These are phyloP conservation scores for Mionectes olivaceus DNA, from an alignment of 2,797 vertebrate genomes.

Conservation along the genomic window DNA sequence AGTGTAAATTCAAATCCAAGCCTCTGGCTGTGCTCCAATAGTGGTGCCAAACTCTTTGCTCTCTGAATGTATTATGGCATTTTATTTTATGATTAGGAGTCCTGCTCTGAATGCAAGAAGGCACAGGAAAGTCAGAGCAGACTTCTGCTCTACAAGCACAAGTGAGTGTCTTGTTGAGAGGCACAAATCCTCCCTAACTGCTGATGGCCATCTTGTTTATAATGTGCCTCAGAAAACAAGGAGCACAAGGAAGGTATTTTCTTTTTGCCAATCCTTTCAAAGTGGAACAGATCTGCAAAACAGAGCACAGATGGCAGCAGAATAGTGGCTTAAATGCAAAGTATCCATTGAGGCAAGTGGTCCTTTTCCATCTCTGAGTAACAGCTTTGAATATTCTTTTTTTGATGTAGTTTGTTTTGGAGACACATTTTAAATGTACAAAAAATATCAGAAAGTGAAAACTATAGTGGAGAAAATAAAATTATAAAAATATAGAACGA, in stretches of 20 bases:
- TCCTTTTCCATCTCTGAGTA: neutral
- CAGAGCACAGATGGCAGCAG: constrained; percentile 30
- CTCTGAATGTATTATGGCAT: neutral
- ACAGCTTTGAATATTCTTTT: neutral
- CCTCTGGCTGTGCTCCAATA: neutral
- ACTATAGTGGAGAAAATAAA: neutral
- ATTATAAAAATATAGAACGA: neutral
- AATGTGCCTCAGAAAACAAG: constrained; percentile 9
- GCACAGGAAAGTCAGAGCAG: neutral
- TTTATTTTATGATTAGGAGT: neutral
- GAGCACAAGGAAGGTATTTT: constrained; percentile 51
- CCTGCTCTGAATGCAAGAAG: neutral
- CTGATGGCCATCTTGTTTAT: neutral
- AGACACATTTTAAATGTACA: neutral
- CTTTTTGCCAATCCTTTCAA: neutral
- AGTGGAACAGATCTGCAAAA: constrained; percentile 18
- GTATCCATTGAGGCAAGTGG: neutral
- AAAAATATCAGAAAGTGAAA: neutral
- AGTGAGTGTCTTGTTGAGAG: neutral
- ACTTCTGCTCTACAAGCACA: neutral
- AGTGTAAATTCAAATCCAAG: neutral
- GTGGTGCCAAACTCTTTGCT: neutral
- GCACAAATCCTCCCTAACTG: neutral
- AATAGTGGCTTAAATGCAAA: constrained; percentile 29
- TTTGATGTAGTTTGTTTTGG: neutral